Percentiles rank a stretch among this genome's conserved stretches.
Conservation (phyloP, 2,113 vertebrate species). For the Indri indri region DNA sequence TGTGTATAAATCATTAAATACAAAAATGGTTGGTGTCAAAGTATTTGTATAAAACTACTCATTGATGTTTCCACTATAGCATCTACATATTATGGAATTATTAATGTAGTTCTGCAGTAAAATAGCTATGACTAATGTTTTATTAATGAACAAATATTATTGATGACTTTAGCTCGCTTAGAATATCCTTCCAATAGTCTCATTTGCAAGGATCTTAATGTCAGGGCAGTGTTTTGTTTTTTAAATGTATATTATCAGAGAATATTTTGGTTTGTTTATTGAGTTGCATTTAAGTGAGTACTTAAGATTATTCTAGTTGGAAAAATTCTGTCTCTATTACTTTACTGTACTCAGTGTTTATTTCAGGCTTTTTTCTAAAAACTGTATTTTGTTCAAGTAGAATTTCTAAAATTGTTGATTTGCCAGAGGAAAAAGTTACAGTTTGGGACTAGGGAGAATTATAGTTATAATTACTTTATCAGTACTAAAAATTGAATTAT, state of each 20-base stretch:
- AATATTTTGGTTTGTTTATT: not conserved
- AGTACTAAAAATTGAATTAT: not conserved
- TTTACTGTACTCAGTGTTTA: not conserved
- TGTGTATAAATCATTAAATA: not conserved
- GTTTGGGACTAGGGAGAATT: not conserved
- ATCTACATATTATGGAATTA: not conserved
- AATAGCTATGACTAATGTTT: not conserved
- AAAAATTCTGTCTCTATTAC: not conserved
- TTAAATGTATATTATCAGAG: not conserved
- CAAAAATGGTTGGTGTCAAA: not conserved
- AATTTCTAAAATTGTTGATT: not conserved
- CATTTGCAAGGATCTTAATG: not conserved
- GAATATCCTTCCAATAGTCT: not conserved
- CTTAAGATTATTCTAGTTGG: not conserved
- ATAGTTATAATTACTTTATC: not conserved
- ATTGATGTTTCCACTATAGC: not conserved
- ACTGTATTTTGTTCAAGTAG: not conserved
- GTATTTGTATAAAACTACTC: not conserved
- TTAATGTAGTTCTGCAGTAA: not conserved
- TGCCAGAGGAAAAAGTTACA: not conserved
- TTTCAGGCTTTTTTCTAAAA: not conserved
- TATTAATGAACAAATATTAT: not conserved
- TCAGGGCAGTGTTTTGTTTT: not conserved
- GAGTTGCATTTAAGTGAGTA: not conserved
- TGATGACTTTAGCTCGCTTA: not conserved